A percentile compares a stretch with the other conserved stretches of the same genome.
Conservation (phyloP, 1,140 invertebrate species). For the Drosophila triauraria region DNA sequence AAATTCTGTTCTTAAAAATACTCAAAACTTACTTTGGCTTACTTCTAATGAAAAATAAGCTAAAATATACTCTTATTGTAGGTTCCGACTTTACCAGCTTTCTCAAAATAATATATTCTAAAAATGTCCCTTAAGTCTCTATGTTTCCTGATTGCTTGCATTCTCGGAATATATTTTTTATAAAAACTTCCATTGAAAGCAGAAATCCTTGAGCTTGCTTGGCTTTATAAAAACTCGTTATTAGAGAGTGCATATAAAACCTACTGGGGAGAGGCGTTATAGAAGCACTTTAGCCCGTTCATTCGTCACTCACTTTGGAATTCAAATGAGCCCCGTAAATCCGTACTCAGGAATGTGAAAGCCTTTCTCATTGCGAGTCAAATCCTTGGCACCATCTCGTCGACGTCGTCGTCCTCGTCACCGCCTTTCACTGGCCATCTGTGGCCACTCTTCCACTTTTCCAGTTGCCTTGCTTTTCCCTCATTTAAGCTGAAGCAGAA, state of each 20-base stretch:
- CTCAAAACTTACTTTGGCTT: no score
- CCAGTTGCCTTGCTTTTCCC: not conserved
- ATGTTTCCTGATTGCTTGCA: no score
- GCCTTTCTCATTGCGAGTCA: constrained; percentile 26
- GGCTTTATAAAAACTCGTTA: not conserved
- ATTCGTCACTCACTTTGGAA: constrained; percentile 27
- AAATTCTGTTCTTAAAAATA: no score
- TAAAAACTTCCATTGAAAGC: no score
- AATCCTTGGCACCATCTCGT: constrained; percentile 40
- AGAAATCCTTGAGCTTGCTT: not conserved
- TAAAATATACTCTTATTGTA: no score
- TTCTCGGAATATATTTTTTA: no score
- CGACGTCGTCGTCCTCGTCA: constrained; percentile 14
- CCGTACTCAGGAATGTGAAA: constrained; percentile 44
- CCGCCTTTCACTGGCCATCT: constrained; percentile 26
- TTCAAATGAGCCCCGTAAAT: constrained; percentile 32
- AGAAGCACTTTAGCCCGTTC: constrained; percentile 2
- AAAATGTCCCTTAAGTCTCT: not conserved
- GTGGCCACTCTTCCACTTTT: not conserved
- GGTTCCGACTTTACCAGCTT: not conserved
- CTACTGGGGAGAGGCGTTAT: not conserved
- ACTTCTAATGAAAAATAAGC: no score
- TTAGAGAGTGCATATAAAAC: not conserved
- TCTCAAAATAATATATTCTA: not conserved
- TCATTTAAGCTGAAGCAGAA: constrained; percentile 21